Evolutionary conservation across 2,113 vertebrate species (phyloP).

Genomic region (Numenius arquata): DNA sequence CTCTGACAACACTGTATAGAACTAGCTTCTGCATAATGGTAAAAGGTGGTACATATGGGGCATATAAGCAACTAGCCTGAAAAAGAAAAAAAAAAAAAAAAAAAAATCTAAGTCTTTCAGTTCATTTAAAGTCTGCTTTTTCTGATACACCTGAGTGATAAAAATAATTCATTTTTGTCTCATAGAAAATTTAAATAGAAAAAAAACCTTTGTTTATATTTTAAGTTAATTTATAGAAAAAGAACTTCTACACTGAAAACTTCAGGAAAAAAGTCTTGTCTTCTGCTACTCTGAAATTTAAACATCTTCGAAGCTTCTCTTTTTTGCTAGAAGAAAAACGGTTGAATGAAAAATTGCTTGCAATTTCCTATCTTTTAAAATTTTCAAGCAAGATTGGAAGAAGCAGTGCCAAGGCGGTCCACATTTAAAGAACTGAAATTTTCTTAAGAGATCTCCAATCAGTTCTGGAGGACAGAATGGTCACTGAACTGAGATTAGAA

Average conservation of each 20-base stretch:
- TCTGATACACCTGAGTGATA: background rate
- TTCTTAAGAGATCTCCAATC: background rate
- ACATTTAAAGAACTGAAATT: background rate
- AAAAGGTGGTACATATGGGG: background rate
- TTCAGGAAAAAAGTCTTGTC: background rate
- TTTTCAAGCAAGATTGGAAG: background rate
- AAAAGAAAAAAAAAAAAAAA: background rate
- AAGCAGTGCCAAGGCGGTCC: background rate
- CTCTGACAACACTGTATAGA: background rate
- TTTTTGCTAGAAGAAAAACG: background rate
- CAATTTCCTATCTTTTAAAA: background rate
- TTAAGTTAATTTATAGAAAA: background rate
- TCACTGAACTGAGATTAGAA: background rate
- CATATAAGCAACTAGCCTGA: background rate
- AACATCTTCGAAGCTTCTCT: background rate
- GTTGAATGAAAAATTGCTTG: background rate
- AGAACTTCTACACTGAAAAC: background rate
- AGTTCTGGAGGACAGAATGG: background rate
- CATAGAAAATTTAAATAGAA: background rate
- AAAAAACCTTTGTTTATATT: background rate
- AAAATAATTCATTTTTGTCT: background rate
- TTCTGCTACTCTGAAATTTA: background rate
- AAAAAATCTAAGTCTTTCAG: background rate
- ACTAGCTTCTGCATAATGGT: background rate
- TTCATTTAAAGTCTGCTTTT: background rate